Evolutionary conservation across 2,888 invertebrate species (phyloP), one percentile per base, ranked within the genome.

Genomic region (Nomada lathburiana): DNA sequence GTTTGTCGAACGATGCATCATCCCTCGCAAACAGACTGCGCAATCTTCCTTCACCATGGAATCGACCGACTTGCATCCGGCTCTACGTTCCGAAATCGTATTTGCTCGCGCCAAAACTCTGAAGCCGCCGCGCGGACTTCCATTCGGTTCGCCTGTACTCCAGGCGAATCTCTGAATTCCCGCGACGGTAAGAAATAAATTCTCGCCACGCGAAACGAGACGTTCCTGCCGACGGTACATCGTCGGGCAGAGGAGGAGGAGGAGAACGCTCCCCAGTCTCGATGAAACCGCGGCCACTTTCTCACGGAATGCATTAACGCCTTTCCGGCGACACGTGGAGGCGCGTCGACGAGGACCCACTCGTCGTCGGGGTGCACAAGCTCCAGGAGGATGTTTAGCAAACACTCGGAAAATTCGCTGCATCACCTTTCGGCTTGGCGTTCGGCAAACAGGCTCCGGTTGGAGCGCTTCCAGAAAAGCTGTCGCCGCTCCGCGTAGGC

Each of bases 351-450:
- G 83, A 86, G 81, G 77, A 86, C 80, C 79, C 76, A 80, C 85
- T 85, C 65, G 83, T 20, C 57, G 83, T 52, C 76, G 62, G 69
- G 65, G 50, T 57, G 62, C 83, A 42, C 77, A 68, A 83, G 84
- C 76, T 86, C 26, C 79, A 53, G 69, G 80, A 91, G 89, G 87
- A 89, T 91, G 91, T 91, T 91, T 91, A 90, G 89, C 91, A 91
- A 91, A 91, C 91, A 91, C 91, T 91, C 82, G 76, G 88, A 84
- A 91, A 92, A 90, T 92, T 91, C 89, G 89, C 90, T 89, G 91
- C 91, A 89, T 91, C 91, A 90, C 88, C 89, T 91, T 89, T 86
- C 88, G 83, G 85, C 79, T 69, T 73, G 84, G 80, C 86, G 79
- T 86, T 88, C 79, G 82, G 86, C 88, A 91, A 90, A 91, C 91